phyloP scores from a whole-genome alignment of 2,113 vertebrate genomes.

The Tyrannus savana region DNA sequence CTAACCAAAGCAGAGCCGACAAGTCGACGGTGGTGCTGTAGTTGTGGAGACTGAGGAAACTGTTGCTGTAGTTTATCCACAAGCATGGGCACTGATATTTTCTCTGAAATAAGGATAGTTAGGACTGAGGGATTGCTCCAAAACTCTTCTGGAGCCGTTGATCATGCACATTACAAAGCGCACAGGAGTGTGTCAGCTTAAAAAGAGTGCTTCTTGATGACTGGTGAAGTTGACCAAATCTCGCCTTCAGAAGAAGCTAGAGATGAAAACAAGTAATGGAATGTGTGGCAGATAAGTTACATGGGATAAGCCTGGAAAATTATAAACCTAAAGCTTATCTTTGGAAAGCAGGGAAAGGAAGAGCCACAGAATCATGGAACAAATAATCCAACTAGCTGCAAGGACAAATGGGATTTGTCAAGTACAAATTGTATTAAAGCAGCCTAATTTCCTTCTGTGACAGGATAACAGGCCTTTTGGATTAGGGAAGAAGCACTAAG shows the following conservation, averaged over 20 bases:
- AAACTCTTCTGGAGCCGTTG: background rate
- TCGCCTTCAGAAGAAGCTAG: background rate
- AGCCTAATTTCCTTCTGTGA: slow-evolving; percentile 38
- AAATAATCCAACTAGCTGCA: slow-evolving; percentile 42
- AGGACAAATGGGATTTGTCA: slow-evolving; percentile 60
- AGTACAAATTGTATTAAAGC: slow-evolving; percentile 49
- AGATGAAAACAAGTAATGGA: slow-evolving; percentile 17
- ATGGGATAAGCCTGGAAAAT: slow-evolving; percentile 15
- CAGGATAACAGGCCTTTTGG: background rate
- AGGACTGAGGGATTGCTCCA: background rate
- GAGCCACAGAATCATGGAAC: slow-evolving; percentile 6
- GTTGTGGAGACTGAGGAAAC: background rate
- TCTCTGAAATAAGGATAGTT: background rate
- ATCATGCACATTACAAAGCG: background rate
- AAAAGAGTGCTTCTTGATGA: background rate
- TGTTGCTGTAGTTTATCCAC: background rate
- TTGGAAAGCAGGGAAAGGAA: slow-evolving; percentile 16
- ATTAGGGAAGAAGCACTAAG: background rate
- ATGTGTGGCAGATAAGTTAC: slow-evolving; percentile 1
- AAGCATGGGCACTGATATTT: background rate
- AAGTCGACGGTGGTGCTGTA: accelerated
- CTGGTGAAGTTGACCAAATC: background rate
- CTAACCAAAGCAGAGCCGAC: background rate
- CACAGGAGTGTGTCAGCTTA: background rate
- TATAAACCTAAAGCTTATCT: background rate